Evolutionary conservation across 53 echinoderm and acorn worm genomes (phyloP), one percentile per base, ranked within the genome.

Genomic region (Temnopleurus reevesii): DNA sequence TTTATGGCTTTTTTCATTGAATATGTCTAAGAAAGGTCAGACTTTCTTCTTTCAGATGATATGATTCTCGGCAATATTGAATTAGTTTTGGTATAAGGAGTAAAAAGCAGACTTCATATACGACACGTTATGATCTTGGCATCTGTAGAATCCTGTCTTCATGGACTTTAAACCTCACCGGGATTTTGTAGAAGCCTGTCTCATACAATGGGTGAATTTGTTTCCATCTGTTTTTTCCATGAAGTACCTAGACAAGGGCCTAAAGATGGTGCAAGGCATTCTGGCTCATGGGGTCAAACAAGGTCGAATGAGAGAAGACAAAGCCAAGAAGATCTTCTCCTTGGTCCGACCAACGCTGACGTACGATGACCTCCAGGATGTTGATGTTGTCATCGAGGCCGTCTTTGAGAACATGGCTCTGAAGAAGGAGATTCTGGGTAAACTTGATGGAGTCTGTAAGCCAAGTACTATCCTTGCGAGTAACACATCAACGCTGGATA

Each of bases 401-500:
- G 95, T 97, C 89, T 95, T 89, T 76, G 95, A 95, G 77, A 95
- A 93, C 86, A 92, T 97, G 92, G 76, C 89, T 5, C 28, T 99
- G 55, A 99, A 96, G 81, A 93, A 96, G 89, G 90, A 96, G 44
- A 90, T 99, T 12, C 96, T 99, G 66, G 45, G 53, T 15, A 93
- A 87, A 80, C 91, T 98, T 41, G 98, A 98, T 53, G 86, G 90
- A 1, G 89, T 94, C 65, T 98, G 98, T 76, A 98, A 95, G 86
- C 95, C 98, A 0, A 83, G 76, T 2, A 65, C 98, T 13, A 90
- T 98, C 58, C 84, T 98, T 66, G 94, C 95, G 12, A 98, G 98
- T 60, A 98, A 98, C 59, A 98, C 98, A 3, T 98, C 98, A 4
- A 92, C 91, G 19, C 58, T 98, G 83, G 83, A 98, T 82, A 98